Evolutionary conservation across 2,797 vertebrate species (phyloP).

Genomic region (Melanotaenia boesemani): DNA sequence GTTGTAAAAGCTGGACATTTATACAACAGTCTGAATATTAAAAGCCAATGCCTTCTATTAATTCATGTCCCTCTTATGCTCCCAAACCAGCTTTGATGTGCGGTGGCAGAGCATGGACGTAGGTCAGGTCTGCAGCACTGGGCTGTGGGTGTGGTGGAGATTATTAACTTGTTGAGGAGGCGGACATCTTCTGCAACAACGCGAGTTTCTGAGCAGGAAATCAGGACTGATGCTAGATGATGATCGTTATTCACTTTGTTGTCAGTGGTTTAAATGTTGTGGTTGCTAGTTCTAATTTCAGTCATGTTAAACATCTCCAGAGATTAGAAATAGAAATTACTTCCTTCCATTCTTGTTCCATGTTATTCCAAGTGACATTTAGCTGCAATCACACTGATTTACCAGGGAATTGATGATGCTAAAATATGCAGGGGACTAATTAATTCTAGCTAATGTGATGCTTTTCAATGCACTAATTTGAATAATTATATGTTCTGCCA

Average conservation of each 20-base stretch:
- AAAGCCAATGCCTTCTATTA: too few relatives aligned
- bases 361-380: slow-evolving; percentile 76
- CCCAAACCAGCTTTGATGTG: too few relatives aligned
- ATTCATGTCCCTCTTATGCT: too few relatives aligned
- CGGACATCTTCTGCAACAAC: background rate
- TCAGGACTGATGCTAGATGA: background rate
- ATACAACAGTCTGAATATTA: too few relatives aligned
- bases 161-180: too few relatives aligned
- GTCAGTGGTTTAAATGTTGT: background rate
- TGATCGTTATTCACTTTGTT: background rate
- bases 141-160: background rate
- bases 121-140: too few relatives aligned
- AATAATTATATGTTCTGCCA: slow-evolving; percentile 81
- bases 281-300: slow-evolving; percentile 13
- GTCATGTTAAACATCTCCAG: slow-evolving; percentile 6
- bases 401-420: slow-evolving; percentile 64
- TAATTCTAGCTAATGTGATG: slow-evolving; percentile 81
- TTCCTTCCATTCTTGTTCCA: slow-evolving; percentile 34
- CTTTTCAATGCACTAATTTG: slow-evolving; percentile 81
- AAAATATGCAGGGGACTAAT: slow-evolving; percentile 78
- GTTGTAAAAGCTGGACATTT: background rate
- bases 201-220: background rate
- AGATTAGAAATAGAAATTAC: slow-evolving; percentile 50
- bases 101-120: too few relatives aligned
- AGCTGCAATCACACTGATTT: slow-evolving; percentile 68